Evolutionary conservation across 2,888 invertebrate genomes (phyloP).

Genomic region (Eueremaeus valkanovi): DNA sequence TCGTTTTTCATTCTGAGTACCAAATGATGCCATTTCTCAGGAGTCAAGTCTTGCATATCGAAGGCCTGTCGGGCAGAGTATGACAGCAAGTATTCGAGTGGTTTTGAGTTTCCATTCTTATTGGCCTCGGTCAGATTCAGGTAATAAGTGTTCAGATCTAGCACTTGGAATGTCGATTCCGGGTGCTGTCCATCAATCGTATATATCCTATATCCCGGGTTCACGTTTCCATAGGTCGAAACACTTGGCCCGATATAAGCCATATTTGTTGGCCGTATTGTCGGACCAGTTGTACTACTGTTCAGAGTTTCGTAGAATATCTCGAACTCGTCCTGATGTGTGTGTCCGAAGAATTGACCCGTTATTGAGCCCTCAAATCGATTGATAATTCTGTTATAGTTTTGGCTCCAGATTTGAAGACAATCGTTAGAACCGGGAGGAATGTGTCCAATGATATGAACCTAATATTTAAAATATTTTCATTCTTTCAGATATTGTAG

Average conservation of each 20-base stretch:
- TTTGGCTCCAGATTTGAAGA: constrained; percentile 61
- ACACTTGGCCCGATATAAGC: constrained; percentile 80
- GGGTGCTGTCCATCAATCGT: constrained; percentile 45
- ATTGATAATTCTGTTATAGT: constrained; percentile 46
- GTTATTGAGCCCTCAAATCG: constrained; percentile 66
- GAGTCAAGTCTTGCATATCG: constrained; percentile 75
- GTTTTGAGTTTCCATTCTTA: constrained; percentile 50
- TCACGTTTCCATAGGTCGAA: constrained; percentile 67
- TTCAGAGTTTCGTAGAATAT: constrained; percentile 58
- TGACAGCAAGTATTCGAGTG: constrained; percentile 77
- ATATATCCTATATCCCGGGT: constrained; percentile 90
- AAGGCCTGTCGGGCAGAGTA: constrained; percentile 67
- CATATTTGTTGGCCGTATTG: constrained; percentile 59
- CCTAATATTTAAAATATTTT: constrained; percentile 51
- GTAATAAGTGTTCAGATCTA: constrained; percentile 93
- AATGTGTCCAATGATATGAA: constrained; percentile 78
- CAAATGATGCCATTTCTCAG: constrained; percentile 85
- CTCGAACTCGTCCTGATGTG: constrained; percentile 89
- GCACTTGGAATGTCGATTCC: constrained; percentile 56
- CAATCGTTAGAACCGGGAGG: constrained; percentile 69
- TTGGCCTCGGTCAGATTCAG: constrained; percentile 93
- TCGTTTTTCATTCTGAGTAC: constrained; percentile 82
- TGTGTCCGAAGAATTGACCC: constrained; percentile 82
- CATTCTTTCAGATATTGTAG: no score
- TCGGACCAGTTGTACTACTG: neutral